Base-by-base conservation (phyloP, 1,140 invertebrate species). In the Caenorhabditis tropicalis region DNA sequence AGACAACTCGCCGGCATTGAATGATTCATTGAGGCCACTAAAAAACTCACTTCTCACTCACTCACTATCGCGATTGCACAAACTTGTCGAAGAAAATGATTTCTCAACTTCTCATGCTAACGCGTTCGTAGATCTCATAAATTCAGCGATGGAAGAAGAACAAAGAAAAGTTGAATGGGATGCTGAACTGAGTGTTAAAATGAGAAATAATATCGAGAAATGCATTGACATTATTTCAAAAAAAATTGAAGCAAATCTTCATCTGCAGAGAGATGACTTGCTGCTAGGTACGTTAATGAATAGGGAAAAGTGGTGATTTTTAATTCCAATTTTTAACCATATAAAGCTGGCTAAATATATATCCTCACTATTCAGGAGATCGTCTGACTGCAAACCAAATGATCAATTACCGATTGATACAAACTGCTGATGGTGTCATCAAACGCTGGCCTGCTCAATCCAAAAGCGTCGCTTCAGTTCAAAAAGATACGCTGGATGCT, bases 361-460 rank as follows among this genome's bases (percentile, higher is more conserved):
- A n/a, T n/a, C n/a, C n/a, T n/a, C n/a, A n/a, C n/a, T n/a, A n/a
- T 87, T 19, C 82, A 90, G 53, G 81, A 86, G 74, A 83, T 86
- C 84, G 89, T 19, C 56, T 91, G 19, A 87, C 65, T 15, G 79
- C 82, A 19, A 39, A 31, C 19, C 89, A 90, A 81, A 36, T 79
- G 21, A 70, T 53, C 15, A 90, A 90, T 48, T 90, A 91, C 53
- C 83, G 84, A 46, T 46, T 90, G n/a, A 56, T 90, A 27, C 89
- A 85, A 82, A 82, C 89, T n/a, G 88, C 87, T 9, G 80, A 89
- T 79, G 85, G 81, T 33, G 65, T 89, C 43, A 81, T 82, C 6
- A 83, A 87, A 80, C 85, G 86, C 46, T 90, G 89, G 90, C 90
- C 90, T 12, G 33, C 39, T 24, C 53, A 85, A 27, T 81, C 85